Evolutionary conservation across 2,888 invertebrate species (phyloP).

Genomic region (Leucoma salicis): DNA sequence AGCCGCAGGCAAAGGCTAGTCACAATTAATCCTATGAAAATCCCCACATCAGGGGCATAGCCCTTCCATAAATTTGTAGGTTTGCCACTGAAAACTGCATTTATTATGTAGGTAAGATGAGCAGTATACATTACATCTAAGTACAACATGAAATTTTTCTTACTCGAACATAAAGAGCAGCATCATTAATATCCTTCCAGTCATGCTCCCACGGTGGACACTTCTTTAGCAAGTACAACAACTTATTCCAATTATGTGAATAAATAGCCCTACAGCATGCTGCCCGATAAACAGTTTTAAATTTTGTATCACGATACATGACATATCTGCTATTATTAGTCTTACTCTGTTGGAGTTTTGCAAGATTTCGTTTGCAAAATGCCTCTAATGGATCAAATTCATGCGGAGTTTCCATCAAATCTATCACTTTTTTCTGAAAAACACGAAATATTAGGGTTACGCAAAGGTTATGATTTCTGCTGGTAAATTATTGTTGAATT

Average conservation of each 20-base stretch:
- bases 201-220: conserved; percentile 56
- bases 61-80: too few species aligned
- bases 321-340: conserved; percentile 6
- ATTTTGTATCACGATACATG: conserved; percentile 11
- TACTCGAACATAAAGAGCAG: conserved; percentile 53
- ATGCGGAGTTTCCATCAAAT: conserved; percentile 36
- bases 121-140: too few species aligned
- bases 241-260: conserved; percentile 65
- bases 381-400: conserved; percentile 25
- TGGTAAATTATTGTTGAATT: background rate
- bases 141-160: too few species aligned
- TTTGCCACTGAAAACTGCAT: too few species aligned
- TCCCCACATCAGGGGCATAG: too few species aligned
- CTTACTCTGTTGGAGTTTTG: conserved; percentile 42
- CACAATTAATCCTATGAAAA: too few species aligned
- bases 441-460: too few species aligned
- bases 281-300: conserved; percentile 33
- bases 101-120: too few species aligned
- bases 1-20: too few species aligned
- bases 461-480: background rate
- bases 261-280: conserved; percentile 57
- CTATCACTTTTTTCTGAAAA: conserved; percentile 50
- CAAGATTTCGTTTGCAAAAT: conserved; percentile 47
- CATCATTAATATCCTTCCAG: conserved; percentile 23
- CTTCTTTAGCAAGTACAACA: conserved; percentile 58